Conservation (phyloP, 2,888 invertebrate species). For the Diarsia rubi region DNA sequence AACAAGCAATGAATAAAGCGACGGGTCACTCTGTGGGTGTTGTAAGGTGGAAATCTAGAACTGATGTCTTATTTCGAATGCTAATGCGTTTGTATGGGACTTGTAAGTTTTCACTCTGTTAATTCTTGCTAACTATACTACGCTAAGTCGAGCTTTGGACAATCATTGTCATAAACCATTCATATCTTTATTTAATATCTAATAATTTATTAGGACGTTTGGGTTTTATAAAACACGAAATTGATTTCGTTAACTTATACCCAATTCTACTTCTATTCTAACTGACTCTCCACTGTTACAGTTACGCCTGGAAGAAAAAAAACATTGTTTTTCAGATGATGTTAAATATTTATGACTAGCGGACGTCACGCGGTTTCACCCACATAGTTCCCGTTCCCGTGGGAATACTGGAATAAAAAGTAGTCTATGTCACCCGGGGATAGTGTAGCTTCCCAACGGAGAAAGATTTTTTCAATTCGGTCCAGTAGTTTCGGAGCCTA, state of each 20-base stretch:
- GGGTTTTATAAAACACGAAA: background rate
- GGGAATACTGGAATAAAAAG: too few relatives aligned
- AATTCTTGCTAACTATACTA: background rate
- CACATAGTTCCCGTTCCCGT: too few relatives aligned
- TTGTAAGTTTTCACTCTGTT: background rate
- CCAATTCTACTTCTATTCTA: too few relatives aligned
- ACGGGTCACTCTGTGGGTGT: slow-evolving; percentile 13
- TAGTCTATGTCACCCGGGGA: too few relatives aligned
- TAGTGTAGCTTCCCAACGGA: too few relatives aligned
- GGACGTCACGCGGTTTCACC: too few relatives aligned
- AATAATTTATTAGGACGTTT: background rate
- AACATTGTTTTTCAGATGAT: background rate
- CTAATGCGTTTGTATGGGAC: slow-evolving; percentile 5
- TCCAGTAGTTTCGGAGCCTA: too few relatives aligned
- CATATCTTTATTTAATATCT: background rate
- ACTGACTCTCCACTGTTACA: too few relatives aligned
- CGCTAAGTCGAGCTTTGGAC: background rate
- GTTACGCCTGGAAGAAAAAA: background rate
- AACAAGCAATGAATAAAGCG: slow-evolving; percentile 5
- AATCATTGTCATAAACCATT: background rate
- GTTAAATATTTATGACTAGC: background rate
- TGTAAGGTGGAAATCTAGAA: slow-evolving; percentile 19
- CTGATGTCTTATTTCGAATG: slow-evolving; percentile 36
- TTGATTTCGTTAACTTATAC: background rate
- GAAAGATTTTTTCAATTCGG: too few relatives aligned